Evolutionary conservation across 2,888 invertebrate genomes (phyloP), one percentile per base, ranked within the genome.

Genomic region (Xylota segnis): DNA sequence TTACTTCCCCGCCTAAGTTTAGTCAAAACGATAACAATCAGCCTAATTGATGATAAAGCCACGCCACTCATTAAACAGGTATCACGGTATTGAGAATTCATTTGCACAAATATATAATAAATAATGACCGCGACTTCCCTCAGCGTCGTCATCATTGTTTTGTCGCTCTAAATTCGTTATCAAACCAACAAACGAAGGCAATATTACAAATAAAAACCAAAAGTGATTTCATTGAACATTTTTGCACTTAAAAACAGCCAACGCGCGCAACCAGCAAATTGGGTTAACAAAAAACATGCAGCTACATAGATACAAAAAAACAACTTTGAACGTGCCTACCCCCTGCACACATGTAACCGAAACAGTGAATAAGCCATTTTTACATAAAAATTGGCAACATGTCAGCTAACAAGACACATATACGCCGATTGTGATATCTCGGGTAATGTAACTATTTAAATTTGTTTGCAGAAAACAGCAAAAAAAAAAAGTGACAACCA

Each of bases 171-270:
- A 61, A 70, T 70, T 52, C 59, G 68, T 61, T 77, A 77, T 70
- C 77, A 70, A 63, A 72, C 59, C 61, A 63, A 72, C 59, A 3
- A 23, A 37, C 52, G 52, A 77, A 68, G 34, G 68, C 43, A 47
- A 59, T 23, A 34, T 18, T 32, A 2, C 66, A 32, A 76, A 45
- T 50, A 65, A 63, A 10, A 59, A 23, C 9, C 14, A 75, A 59
- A 59, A 65, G 61, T 56, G 32, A 66, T 61, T 70, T 79, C 63
- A 76, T 52, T 75, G 75, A 79, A 70, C 70, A 70, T 52, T 74
- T 79, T 78, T 63, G 74, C 79, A 75, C 79, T 79, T 52, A 43
- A 43, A 76, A 79, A 65, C 79, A 65, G 43, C 47, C 54, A 68
- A 78, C 54, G 34, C 59, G 9, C 7, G 52, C 59, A 77, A 59